phyloP scores from a whole-genome alignment of 2,888 invertebrate genomes.

The Phania funesta region DNA sequence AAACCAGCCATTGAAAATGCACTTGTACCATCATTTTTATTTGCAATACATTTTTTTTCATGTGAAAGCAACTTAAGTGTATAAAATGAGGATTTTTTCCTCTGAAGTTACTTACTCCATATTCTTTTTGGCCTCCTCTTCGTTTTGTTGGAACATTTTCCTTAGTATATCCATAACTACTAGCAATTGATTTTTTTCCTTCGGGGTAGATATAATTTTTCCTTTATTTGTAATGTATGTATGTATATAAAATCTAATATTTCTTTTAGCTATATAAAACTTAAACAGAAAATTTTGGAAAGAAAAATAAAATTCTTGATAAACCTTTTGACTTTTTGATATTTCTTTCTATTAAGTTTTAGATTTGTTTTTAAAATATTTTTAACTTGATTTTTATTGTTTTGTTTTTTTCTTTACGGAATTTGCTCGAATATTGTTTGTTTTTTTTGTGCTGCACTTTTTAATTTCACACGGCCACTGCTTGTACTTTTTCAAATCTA shows the following conservation, averaged over 20 bases:
- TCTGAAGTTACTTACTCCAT: constrained; percentile 71
- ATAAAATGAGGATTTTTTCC: constrained; percentile 5
- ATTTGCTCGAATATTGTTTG: constrained; percentile 42
- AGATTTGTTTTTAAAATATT: neutral
- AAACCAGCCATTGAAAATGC: too few relatives aligned
- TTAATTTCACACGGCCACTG: constrained; percentile 15
- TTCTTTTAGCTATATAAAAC: constrained; percentile 6
- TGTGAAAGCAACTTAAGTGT: neutral
- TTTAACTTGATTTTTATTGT: neutral
- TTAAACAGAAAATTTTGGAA: constrained; percentile 51
- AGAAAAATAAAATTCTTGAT: constrained; percentile 35
- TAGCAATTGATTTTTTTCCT: constrained; percentile 43
- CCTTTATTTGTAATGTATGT: neutral
- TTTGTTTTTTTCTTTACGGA: constrained; percentile 23
- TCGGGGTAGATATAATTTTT: constrained; percentile 40
- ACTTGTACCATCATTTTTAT: too few relatives aligned
- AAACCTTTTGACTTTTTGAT: constrained; percentile 3
- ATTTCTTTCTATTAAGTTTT: neutral
- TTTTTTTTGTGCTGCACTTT: constrained; percentile 32
- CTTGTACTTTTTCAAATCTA: constrained; percentile 22
- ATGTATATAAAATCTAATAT: constrained; percentile 2
- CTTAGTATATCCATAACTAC: constrained; percentile 74
- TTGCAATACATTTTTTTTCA: constrained; percentile 37
- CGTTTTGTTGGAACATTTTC: constrained; percentile 75
- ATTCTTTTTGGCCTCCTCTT: constrained; percentile 67